Evolutionary conservation across 64 coral and sea anemone genomes (phyloP).

Genomic region (Montipora sp.): DNA sequence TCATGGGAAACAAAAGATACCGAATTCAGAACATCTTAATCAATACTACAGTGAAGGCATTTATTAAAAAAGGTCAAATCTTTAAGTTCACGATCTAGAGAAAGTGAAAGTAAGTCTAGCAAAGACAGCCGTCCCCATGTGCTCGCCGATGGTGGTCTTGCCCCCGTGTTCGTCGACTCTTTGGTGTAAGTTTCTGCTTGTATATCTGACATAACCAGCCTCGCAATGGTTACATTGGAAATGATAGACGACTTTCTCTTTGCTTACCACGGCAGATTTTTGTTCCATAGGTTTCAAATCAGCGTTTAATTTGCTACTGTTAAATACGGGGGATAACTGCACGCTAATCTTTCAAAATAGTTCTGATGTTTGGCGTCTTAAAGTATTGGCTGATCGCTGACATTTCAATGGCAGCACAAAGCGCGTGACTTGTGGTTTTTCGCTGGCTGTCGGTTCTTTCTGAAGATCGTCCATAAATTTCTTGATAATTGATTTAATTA

Average conservation of each 20-base stretch:
- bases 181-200: background rate
- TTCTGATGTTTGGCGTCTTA: background rate
- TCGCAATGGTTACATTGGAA: background rate
- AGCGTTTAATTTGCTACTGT: background rate
- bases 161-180: background rate
- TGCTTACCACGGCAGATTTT: background rate
- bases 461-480: background rate
- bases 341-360: background rate
- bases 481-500: background rate
- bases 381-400: background rate
- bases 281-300: too few species aligned
- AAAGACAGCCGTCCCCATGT: background rate
- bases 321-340: background rate
- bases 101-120: too few species aligned
- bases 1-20: too few species aligned
- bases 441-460: background rate
- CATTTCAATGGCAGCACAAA: background rate
- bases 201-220: background rate
- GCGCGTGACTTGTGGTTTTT: background rate
- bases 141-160: background rate
- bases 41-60: too few species aligned
- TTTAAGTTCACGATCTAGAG: too few species aligned
- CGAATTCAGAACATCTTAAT: too few species aligned
- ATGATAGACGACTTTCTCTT: background rate
- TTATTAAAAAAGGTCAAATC: too few species aligned